Conservation (phyloP, 2,888 invertebrate species). For the Onchidella celtica region DNA sequence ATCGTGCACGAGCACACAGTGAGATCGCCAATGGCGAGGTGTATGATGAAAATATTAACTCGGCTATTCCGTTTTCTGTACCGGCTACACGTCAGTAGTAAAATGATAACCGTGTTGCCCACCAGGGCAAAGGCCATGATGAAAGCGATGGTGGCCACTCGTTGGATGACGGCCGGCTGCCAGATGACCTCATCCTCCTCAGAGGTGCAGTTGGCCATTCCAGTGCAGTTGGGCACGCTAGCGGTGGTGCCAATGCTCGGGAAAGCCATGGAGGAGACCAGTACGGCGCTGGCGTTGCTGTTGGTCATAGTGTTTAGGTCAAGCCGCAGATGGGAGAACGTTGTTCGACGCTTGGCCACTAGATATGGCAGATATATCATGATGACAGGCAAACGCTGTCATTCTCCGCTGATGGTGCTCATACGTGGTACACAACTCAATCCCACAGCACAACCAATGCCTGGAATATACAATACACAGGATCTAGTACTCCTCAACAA, state of each 20-base stretch:
- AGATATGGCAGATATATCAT: slow-evolving; percentile 6
- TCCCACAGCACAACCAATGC: neutral
- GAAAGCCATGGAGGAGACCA: neutral
- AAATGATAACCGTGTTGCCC: slow-evolving; percentile 80
- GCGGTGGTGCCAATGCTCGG: neutral
- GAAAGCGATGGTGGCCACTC: slow-evolving; percentile 78
- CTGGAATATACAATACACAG: no score
- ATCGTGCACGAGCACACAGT: slow-evolving; percentile 80
- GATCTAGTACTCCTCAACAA: no score
- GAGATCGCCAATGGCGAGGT: slow-evolving; percentile 80
- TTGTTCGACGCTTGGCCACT: neutral
- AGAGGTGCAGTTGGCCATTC: neutral
- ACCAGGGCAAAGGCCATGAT: slow-evolving; percentile 79
- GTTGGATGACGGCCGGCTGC: slow-evolving; percentile 79
- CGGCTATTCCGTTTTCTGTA: slow-evolving; percentile 77
- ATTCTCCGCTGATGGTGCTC: no score
- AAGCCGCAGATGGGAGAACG: neutral
- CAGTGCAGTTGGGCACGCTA: neutral
- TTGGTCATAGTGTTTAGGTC: neutral
- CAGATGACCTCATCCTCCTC: slow-evolving; percentile 65
- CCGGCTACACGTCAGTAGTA: slow-evolving; percentile 77
- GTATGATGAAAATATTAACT: slow-evolving; percentile 81
- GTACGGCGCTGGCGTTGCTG: slow-evolving; percentile 3
- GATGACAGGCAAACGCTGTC: neutral
- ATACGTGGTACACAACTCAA: neutral